Evolutionary conservation across 2,797 vertebrate species (phyloP).

Genomic region (Poecile montanus): DNA sequence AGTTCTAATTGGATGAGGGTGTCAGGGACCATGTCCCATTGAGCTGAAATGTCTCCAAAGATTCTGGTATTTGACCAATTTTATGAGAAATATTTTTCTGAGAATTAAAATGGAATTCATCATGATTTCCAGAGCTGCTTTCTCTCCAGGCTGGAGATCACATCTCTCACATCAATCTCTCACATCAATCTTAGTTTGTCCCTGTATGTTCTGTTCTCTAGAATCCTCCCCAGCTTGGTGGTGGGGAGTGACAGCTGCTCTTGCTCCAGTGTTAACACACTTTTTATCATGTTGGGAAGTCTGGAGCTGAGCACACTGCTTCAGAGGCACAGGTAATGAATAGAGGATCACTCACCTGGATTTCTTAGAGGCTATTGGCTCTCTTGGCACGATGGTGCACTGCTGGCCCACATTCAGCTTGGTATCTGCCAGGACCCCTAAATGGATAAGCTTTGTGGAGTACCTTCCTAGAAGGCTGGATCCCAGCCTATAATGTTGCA

Average conservation of each 20-base stretch:
- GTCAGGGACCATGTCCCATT: background rate
- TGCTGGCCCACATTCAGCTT: background rate
- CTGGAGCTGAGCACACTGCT: background rate
- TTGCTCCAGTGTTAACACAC: background rate
- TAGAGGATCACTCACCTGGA: background rate
- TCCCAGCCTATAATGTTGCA: background rate
- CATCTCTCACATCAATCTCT: no score
- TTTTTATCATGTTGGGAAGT: background rate
- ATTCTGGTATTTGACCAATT: background rate
- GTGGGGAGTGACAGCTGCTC: fast-evolving
- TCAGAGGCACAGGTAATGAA: background rate
- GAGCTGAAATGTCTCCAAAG: background rate
- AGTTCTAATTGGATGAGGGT: background rate
- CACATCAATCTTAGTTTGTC: background rate
- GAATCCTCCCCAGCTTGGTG: background rate
- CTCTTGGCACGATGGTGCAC: background rate
- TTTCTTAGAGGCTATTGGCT: background rate
- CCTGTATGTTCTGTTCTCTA: background rate
- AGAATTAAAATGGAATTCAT: background rate
- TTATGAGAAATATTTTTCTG: background rate
- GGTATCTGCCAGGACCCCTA: background rate
- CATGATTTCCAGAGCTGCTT: background rate
- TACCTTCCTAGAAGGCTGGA: background rate
- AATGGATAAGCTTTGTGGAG: background rate
- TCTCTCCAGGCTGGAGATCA: background rate